Percentiles rank a stretch among this genome's conserved stretches.
Conservation (phyloP, 2,888 invertebrate genomes). For the Tiliacea citrago region DNA sequence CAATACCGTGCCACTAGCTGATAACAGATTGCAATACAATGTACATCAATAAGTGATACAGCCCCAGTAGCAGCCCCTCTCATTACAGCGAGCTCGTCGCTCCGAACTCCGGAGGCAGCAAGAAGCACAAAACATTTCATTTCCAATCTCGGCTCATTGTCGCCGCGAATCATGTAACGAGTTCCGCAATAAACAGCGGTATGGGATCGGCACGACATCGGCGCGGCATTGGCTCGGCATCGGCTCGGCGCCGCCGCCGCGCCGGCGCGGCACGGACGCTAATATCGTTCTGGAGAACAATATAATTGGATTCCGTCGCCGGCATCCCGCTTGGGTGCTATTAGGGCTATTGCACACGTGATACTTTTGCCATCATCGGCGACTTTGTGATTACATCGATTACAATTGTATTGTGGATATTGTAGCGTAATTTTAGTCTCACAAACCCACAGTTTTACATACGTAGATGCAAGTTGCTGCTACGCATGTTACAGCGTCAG, state of each 20-base stretch:
- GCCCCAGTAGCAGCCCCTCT: conserved; percentile 16
- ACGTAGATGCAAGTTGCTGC: not conserved
- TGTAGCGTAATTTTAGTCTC: not conserved
- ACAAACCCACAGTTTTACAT: not conserved
- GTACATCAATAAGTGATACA: conserved; percentile 32
- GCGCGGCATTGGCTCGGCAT: conserved; percentile 4
- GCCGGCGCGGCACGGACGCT: conserved; percentile 31
- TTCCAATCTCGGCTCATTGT: conserved; percentile 61
- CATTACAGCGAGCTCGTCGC: conserved; percentile 31
- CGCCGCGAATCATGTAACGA: conserved; percentile 57
- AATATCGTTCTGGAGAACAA: conserved; percentile 62
- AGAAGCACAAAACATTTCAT: conserved; percentile 63
- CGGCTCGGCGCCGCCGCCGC: conserved; percentile 1
- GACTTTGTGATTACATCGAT: conserved; percentile 6
- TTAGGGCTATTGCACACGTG: conserved; percentile 42
- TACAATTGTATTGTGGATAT: not conserved
- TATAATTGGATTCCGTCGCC: conserved; percentile 65
- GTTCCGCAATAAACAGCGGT: conserved; percentile 59
- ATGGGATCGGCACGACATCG: conserved; percentile 16
- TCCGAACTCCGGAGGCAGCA: conserved; percentile 26
- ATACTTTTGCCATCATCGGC: conserved; percentile 17
- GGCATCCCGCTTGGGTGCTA: conserved; percentile 53
- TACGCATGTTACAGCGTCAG: not conserved
- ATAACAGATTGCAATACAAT: conserved; percentile 26
- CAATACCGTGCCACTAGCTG: not conserved